Evolutionary conservation across 2,797 vertebrate genomes (phyloP), one percentile per base, ranked within the genome.

Genomic region (Merluccius polli): DNA sequence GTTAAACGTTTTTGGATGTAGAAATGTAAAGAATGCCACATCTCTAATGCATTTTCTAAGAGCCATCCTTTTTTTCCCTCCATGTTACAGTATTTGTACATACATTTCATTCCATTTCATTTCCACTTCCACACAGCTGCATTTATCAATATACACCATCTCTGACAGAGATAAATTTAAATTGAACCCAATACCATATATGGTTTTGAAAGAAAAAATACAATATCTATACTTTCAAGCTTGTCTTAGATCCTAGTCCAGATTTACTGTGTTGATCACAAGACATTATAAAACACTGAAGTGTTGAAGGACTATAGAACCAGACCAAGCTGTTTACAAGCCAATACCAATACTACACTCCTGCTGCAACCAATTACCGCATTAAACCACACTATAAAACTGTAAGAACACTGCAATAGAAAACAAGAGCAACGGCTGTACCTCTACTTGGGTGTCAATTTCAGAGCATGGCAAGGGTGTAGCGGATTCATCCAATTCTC

Each of bases 371-470:
- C 69, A 71, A 59, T 59, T 59, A 59, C 21, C 52, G 24, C 41
- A 59, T 59, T 59, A 59, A n/a, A 59, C 52, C 52, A 10, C 52
- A 59, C 52, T 59, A 59, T 59, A 59, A 59, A 59, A 59, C 52
- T 24, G 52, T 59, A 59, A 1, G n/a, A 59, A 59, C 52, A 59
- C 33, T 59, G 6, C 10, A 70, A 52, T 36, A 59, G 12, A n/a
- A 63, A 36, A 30, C 33, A 30, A 77, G 82, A 75, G 31, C 30
- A 79, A 16, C 7, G 38, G 73, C 72, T 88, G 44, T 93, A 93
- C 92, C 92, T 93, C 84, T 32, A 73, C 76, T 38, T 79, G 74
- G 44, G 59, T 52, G 75, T 85, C 81, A 8, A 72, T 78, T 74
- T 81, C 74, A 1, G 73, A 78, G 72, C 75, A 77, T 15, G 52